Conservation (phyloP, 2,113 vertebrate species). For the Polypterus bichir region DNA sequence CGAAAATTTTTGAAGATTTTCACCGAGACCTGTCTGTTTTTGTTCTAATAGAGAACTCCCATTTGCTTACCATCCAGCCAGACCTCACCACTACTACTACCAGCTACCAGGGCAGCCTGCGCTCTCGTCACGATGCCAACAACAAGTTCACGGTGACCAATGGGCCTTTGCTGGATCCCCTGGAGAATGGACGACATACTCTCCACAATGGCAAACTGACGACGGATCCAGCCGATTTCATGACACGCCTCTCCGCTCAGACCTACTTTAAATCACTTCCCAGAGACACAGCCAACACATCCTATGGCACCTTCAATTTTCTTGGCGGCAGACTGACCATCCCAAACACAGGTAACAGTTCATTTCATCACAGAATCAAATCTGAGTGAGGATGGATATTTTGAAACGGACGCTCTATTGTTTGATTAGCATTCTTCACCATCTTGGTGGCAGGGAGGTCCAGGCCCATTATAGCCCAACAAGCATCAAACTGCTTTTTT, state of each 20-base stretch:
- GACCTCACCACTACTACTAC: constrained; percentile 90
- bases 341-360: constrained; percentile 73
- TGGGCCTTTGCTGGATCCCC: constrained; percentile 78
- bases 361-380: no score
- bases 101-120: constrained; percentile 89
- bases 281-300: constrained; percentile 73
- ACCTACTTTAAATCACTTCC: constrained; percentile 87
- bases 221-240: constrained; percentile 64
- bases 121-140: constrained; percentile 68
- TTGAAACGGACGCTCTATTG: no score
- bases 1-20: constrained; percentile 32
- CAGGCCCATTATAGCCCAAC: no score
- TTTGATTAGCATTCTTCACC: no score
- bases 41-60: constrained; percentile 71
- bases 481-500: no score
- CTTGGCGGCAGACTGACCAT: constrained; percentile 86
- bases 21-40: constrained; percentile 37
- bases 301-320: constrained; percentile 96
- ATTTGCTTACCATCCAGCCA: constrained; percentile 94
- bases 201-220: constrained; percentile 80
- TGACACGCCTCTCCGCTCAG: constrained; percentile 79
- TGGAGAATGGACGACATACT: constrained; percentile 76
- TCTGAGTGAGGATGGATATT: no score
- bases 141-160: constrained; percentile 86
- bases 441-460: no score